Base-by-base conservation (phyloP, 2,113 vertebrate genomes). In the Rhipidura dahli region DNA sequence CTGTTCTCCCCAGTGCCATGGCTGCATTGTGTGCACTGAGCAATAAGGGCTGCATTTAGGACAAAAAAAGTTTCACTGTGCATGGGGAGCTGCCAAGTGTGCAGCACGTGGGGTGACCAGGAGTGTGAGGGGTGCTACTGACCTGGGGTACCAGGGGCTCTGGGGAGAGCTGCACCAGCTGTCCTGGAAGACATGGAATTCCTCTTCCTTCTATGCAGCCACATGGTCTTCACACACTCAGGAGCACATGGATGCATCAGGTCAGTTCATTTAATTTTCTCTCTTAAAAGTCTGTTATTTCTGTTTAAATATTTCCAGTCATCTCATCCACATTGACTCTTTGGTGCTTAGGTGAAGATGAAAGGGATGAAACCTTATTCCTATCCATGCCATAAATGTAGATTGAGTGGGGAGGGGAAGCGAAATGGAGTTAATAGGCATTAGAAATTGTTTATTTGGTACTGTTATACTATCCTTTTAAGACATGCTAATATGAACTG, bases 401-500 rank as follows among this genome's bases (percentile, higher is more conserved):
- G 56, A 78, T 71, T 79, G 17, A 21, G 42, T 13, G 15, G 17
- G 50, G 19, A 56, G 35, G 2, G 9, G 7, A 53, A 63, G 10
- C 49, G 27, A 81, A 78, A 59, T 56, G 3, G 6, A 75, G 63
- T 71, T 90, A 81, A 71, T 75, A 63, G 2, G 2, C 18, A 30
- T 65, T 79, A 50, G 75, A 83, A 95, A 82, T 65, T 54, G 30
- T 84, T 94, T 81, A 44, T 92, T 60, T 83, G 35, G n/a, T 87
- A 54, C 37, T 28, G 16, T 45, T 83, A 37, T n/a, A 15, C 71
- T 90, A 37, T 50, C 26, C 26, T 85, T 95, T 94, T 94, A 96
- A 93, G 72, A 90, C 91, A 75, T 28, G 53, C 57, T 93, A 89
- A 75, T 89, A 75, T 28, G 65, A 89, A 54, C 88, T 79, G 45